These are phyloP conservation scores for Malacosoma neustria DNA, from an alignment of 2,888 invertebrate species.

Conservation along the genomic window DNA sequence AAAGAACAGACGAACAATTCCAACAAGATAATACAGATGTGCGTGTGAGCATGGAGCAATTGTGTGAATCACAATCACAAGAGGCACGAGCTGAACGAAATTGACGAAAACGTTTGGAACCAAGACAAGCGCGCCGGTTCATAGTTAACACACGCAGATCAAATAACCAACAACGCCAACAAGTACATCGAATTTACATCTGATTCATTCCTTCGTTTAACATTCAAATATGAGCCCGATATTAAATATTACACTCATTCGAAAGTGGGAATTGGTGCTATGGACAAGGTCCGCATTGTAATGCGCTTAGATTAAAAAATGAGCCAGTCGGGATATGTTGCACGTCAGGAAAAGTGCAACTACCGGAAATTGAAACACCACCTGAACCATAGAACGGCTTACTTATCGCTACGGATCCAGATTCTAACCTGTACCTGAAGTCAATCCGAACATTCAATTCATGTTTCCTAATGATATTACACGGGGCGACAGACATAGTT, in stretches of 20 bases:
- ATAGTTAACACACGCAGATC: slow-evolving; percentile 12
- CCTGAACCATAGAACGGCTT: slow-evolving; percentile 13
- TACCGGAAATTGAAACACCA: slow-evolving; percentile 13
- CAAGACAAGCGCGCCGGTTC: slow-evolving; percentile 12
- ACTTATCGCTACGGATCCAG: slow-evolving; percentile 12
- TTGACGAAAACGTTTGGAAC: slow-evolving; percentile 10
- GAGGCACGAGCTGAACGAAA: slow-evolving; percentile 14
- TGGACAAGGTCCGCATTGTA: slow-evolving; percentile 12
- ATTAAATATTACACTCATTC: slow-evolving; percentile 13
- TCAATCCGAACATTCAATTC: slow-evolving; percentile 8
- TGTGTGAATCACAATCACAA: slow-evolving; percentile 8
- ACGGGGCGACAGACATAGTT: slow-evolving; percentile 13
- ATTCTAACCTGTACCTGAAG: slow-evolving; percentile 7
- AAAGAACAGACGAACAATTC: slow-evolving; percentile 13
- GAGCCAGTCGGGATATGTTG: slow-evolving; percentile 8
- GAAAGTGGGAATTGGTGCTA: slow-evolving; percentile 14
- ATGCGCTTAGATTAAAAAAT: slow-evolving; percentile 12
- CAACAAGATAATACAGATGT: slow-evolving; percentile 12
- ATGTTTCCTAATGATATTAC: slow-evolving; percentile 15
- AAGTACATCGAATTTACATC: slow-evolving; percentile 13
- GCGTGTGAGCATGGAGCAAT: slow-evolving; percentile 6
- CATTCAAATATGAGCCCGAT: slow-evolving; percentile 13
- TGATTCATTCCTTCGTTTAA: slow-evolving; percentile 12
- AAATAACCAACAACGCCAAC: slow-evolving; percentile 13
- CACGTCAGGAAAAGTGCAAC: slow-evolving; percentile 7